Percentiles rank a stretch among this genome's conserved stretches.
phyloP scores from a whole-genome alignment of 2,797 vertebrate species.

The Menidia menidia region DNA sequence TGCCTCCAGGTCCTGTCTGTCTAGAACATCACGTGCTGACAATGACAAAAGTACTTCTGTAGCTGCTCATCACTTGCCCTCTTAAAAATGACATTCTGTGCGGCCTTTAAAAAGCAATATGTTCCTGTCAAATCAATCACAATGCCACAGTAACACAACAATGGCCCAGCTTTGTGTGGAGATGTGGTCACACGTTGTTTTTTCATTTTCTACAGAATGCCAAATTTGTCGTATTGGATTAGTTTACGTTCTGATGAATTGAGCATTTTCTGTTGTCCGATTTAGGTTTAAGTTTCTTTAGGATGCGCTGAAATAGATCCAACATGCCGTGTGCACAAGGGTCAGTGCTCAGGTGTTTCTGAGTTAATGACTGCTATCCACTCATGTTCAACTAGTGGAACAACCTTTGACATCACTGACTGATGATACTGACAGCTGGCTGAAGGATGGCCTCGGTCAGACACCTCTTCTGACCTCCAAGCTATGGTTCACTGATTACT shows the following conservation, averaged over 20 bases:
- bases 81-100: conserved; percentile 36
- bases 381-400: conserved; percentile 69
- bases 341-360: conserved; percentile 61
- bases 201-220: background rate
- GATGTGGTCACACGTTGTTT: background rate
- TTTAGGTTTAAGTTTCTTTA: conserved; percentile 10
- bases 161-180: background rate
- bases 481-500: conserved; percentile 65
- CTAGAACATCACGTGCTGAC: conserved; percentile 51
- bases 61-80: conserved; percentile 44
- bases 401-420: conserved; percentile 69
- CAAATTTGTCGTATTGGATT: background rate
- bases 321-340: conserved; percentile 28
- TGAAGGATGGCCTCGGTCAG: conserved; percentile 76
- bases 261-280: conserved; percentile 5
- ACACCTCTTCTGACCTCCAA: conserved; percentile 68
- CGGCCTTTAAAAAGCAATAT: conserved; percentile 44
- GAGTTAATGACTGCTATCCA: conserved; percentile 64
- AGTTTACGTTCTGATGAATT: background rate
- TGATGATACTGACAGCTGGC: conserved; percentile 73
- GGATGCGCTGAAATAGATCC: conserved; percentile 32
- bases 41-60: conserved; percentile 56
- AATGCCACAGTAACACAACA: conserved; percentile 7
- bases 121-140: conserved; percentile 39
- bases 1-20: conserved; percentile 64